Conservation (phyloP, 2,113 vertebrate genomes). For the Astur gentilis region DNA sequence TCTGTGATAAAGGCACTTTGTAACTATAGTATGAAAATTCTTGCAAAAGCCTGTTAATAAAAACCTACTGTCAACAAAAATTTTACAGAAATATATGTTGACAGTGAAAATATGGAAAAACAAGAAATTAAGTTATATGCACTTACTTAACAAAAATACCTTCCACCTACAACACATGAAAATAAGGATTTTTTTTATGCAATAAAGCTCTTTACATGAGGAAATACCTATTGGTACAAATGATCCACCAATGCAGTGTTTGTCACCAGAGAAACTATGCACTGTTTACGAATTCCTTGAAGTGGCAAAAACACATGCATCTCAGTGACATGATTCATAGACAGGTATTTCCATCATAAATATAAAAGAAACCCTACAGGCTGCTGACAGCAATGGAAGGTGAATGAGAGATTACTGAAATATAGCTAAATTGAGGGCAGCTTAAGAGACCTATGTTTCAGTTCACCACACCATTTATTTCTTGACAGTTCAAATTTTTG, state of each 20-base stretch:
- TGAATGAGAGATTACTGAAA: slow-evolving; percentile 35
- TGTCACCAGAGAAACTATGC: background rate
- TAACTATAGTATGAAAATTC: background rate
- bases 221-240: background rate
- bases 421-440: background rate
- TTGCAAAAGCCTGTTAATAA: background rate
- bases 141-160: background rate
- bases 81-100: background rate
- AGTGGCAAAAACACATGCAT: background rate
- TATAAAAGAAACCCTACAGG: background rate
- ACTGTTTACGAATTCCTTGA: background rate
- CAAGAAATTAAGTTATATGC: background rate
- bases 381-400: background rate
- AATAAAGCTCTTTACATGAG: background rate
- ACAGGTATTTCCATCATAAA: background rate
- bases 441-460: slow-evolving; percentile 9
- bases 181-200: background rate
- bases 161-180: background rate
- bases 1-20: background rate
- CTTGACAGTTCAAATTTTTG: slow-evolving; percentile 31
- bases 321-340: background rate
- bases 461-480: slow-evolving; percentile 9
- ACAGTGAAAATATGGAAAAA: background rate
- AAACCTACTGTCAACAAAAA: background rate
- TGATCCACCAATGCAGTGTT: background rate